Base-by-base conservation (phyloP, 2,797 vertebrate genomes). In the Acanthopagrus latus region DNA sequence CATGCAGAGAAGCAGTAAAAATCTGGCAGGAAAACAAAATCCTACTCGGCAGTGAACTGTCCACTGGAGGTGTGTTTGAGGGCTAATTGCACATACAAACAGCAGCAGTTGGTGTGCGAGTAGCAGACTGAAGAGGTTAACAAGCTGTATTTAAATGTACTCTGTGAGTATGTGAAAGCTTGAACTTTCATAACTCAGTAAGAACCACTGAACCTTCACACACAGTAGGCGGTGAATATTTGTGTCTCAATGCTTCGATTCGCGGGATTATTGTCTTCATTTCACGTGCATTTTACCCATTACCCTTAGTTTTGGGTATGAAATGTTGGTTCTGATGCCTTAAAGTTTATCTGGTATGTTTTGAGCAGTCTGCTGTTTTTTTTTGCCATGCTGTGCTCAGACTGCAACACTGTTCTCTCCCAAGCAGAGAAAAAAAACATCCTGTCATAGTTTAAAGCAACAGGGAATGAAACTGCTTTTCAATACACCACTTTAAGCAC, bases 371-470 rank as follows among this genome's bases (percentile, higher is more conserved):
- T 63, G 1, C 33, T 80, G 29, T 66, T 76, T 66, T 76, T 10
- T 71, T 3, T 52, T 71, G 29, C 56, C 29, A 54, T 63, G 21
- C 80, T 76, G 76, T 64, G 62, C 57, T 80, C 68, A 38, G 59
- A 71, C 66, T 67, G 78, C 60, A 73, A 23, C 65, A 71, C 56
- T 48, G 64, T 76, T 81, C 62, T 52, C 66, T 78, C 63, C 2
- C 1, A 21, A 46, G 75, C 83, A 59, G 46, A 76, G n/a, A 9
- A 74, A 43, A 33, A 48, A 70, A 81, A 47, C n/a, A n/a, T 69
- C 48, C 85, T 66, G 54, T 83, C 68, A 67, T 72, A 76, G 56
- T 72, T 82, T 67, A 72, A 82, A 58, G 69, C 67, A 75, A 73
- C 54, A 13, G 66, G 60, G 78, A 82, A 71, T 29, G 71, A 74